Conservation (phyloP, 53 echinoderm and acorn worm species). For the Mesocentrotus franciscanus region DNA sequence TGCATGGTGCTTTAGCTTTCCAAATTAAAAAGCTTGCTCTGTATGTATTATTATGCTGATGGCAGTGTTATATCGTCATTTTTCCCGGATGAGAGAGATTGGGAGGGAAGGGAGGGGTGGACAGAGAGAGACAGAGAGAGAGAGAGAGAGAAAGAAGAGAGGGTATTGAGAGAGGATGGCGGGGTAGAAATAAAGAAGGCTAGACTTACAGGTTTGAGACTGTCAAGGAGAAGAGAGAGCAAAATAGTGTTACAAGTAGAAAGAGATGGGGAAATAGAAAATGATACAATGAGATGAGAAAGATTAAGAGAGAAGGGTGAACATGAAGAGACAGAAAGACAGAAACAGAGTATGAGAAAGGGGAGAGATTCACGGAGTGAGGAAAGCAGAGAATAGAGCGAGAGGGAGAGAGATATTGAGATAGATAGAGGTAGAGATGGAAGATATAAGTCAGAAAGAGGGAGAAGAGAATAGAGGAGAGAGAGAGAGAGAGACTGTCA, state of each 20-base stretch:
- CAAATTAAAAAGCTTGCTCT: not conserved
- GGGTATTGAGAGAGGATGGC: not conserved
- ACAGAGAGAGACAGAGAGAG: not conserved
- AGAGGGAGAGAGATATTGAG: not conserved
- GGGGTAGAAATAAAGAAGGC: too few relatives aligned
- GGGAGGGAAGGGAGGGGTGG: not conserved
- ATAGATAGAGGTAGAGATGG: not conserved
- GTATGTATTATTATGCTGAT: not conserved
- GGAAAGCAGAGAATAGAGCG: not conserved
- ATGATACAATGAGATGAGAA: too few relatives aligned
- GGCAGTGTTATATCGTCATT: not conserved
- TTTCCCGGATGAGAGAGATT: not conserved
- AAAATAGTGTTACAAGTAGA: not conserved
- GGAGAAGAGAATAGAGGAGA: not conserved
- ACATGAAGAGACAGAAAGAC: not conserved
- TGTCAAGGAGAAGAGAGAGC: too few relatives aligned
- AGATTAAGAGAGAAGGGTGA: not conserved
- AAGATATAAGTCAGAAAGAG: not conserved
- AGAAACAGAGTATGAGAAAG: not conserved
- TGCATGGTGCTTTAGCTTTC: not conserved
- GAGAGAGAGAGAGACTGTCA: slow-evolving; percentile 1
- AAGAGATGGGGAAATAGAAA: not conserved
- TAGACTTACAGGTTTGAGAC: too few relatives aligned
- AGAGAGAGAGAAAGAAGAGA: not conserved
- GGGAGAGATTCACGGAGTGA: not conserved